Conservation (phyloP, 1,140 invertebrate species). For the Heliothis virescens region DNA sequence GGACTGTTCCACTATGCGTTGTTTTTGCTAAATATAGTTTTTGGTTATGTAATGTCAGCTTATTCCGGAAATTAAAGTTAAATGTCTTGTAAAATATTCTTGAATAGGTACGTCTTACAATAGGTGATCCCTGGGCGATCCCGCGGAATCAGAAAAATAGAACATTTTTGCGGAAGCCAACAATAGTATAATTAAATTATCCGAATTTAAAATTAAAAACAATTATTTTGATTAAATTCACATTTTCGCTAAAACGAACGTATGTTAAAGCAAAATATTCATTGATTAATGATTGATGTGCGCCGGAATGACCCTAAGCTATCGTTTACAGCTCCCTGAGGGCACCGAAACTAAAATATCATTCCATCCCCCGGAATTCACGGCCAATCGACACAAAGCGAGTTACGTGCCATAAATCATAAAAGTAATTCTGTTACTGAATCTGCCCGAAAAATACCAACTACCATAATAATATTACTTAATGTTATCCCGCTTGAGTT, state of each 20-base stretch:
- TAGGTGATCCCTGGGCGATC: no score
- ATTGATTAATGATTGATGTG: no score
- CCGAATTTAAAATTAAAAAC: neutral
- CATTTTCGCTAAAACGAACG: no score
- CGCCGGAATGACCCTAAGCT: neutral
- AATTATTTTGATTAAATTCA: no score
- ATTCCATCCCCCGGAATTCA: neutral
- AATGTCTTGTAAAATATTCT: constrained; percentile 13
- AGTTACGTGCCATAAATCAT: constrained; percentile 24
- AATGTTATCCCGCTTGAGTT: constrained; percentile 30
- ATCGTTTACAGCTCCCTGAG: neutral
- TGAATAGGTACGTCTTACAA: neutral
- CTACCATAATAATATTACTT: constrained; percentile 23
- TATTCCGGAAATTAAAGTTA: constrained; percentile 32
- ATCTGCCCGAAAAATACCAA: constrained; percentile 31
- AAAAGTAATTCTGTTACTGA: constrained; percentile 24
- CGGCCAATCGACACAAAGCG: constrained; percentile 15
- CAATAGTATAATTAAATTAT: neutral
- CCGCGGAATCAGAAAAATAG: no score
- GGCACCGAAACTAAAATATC: neutral
- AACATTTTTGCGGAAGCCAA: no score
- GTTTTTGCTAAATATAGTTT: constrained; percentile 45
- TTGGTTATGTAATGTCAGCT: constrained; percentile 15
- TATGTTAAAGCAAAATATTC: neutral
- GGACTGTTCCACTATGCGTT: constrained; percentile 44